Base-by-base conservation (phyloP, 1,140 invertebrate genomes). In the Sinella curviseta region DNA sequence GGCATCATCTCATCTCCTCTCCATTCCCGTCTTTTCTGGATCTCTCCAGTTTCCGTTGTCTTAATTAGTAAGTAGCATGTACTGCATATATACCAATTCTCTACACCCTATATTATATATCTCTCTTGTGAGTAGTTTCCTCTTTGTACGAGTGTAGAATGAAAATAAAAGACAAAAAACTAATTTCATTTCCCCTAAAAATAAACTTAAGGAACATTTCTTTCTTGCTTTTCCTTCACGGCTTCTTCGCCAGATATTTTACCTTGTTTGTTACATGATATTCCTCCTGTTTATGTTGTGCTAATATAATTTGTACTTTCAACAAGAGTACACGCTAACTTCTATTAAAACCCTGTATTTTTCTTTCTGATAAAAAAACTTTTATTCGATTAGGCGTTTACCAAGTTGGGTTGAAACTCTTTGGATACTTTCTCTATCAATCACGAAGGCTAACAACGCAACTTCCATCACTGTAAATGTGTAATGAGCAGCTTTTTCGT, bases 121-220 rank as follows among this genome's bases (percentile, higher is more conserved):
- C 4, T 65, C 57, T 65, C 57, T 65, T 65, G 26, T 65, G 57
- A 26, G 16, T n/a, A 16, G 57, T 16, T 65, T 4, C 24, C 8
- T n/a, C 24, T 4, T 26, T 4, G 16, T 8, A 26, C 16, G 57
- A 16, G 4, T 65, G 14, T 26, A 26, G 26, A n/a, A n/a, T 65
- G 16, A 16, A n/a, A n/a, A 26, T 65, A n/a, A 65, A 65, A 26
- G 24, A 14, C 14, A 65, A 16, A 65, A 65, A 16, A 65, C 57
- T 65, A 65, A 65, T 65, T 65, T 65, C 57, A 65, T 65, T 65
- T 65, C 57, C 57, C 57, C 57, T 65, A n/a, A 65, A 65, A 65
- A 16, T 26, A 65, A 65, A n/a, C 57, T 65, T n/a, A 8, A n/a
- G 16, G 3, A n/a, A 16, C 14, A 65, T 65, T 8, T 26, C 24